phyloP scores from a whole-genome alignment of 2,113 vertebrate genomes.

The Balaenoptera acutorostrata region DNA sequence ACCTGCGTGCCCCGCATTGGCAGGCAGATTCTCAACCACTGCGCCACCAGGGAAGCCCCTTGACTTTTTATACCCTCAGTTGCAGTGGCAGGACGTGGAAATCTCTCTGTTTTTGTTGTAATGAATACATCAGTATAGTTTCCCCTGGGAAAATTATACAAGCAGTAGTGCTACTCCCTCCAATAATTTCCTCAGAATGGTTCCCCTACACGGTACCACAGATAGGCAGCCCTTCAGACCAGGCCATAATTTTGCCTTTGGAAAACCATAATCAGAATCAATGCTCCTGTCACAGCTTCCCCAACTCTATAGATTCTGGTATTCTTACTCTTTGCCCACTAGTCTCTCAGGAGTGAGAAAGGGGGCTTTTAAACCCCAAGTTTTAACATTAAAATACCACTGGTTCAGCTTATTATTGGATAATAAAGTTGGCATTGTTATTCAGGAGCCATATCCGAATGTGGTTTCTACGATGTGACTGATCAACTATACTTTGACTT shows the following conservation, averaged over 20 bases:
- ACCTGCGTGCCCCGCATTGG: too few species aligned
- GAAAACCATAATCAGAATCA: neutral
- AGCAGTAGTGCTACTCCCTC: neutral
- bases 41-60: too few species aligned
- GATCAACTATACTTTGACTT: neutral
- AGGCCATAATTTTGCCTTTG: neutral
- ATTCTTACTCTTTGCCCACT: neutral
- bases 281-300: neutral
- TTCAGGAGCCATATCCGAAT: neutral
- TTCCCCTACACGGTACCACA: neutral
- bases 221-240: neutral
- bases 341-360: neutral
- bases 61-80: neutral
- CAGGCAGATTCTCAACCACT: too few species aligned
- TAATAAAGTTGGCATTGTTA: neutral
- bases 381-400: neutral
- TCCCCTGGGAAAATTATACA: neutral
- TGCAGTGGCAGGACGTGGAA: neutral
- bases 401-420: neutral
- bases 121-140: neutral
- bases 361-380: neutral
- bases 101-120: neutral
- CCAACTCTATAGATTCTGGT: neutral
- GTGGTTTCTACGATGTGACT: neutral
- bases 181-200: neutral